A percentile compares a stretch with the other conserved stretches of the same genome.
Evolutionary conservation across 2,888 invertebrate species (phyloP).

Genomic region (Osedax frankpressi): DNA sequence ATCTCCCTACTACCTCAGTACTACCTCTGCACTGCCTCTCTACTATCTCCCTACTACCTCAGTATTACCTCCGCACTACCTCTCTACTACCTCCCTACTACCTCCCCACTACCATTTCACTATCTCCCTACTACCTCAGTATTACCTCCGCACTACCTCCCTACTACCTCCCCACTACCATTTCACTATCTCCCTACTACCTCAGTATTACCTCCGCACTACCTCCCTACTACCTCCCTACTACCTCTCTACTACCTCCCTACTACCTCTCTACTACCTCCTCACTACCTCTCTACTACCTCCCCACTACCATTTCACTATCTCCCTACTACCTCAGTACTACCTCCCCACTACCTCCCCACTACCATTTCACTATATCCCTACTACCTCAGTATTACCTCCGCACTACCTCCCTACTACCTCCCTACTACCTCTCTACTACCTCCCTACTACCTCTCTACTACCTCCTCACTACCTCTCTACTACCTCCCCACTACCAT

Average conservation of each 20-base stretch:
- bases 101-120: background rate
- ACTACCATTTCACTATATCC: too few relatives aligned
- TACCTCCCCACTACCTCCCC: too few relatives aligned
- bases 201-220: background rate
- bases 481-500: too few relatives aligned
- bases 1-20: background rate
- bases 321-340: background rate
- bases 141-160: background rate
- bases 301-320: background rate
- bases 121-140: background rate
- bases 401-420: too few relatives aligned
- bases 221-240: background rate
- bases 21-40: background rate
- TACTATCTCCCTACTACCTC: background rate
- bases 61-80: background rate
- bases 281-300: too few relatives aligned
- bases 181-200: background rate
- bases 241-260: background rate
- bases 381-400: too few relatives aligned
- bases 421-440: too few relatives aligned
- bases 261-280: constrained; percentile 5
- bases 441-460: too few relatives aligned
- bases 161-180: background rate
- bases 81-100: background rate
- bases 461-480: too few relatives aligned